Evolutionary conservation across 1,140 invertebrate genomes (phyloP).

Genomic region (Popillia japonica): DNA sequence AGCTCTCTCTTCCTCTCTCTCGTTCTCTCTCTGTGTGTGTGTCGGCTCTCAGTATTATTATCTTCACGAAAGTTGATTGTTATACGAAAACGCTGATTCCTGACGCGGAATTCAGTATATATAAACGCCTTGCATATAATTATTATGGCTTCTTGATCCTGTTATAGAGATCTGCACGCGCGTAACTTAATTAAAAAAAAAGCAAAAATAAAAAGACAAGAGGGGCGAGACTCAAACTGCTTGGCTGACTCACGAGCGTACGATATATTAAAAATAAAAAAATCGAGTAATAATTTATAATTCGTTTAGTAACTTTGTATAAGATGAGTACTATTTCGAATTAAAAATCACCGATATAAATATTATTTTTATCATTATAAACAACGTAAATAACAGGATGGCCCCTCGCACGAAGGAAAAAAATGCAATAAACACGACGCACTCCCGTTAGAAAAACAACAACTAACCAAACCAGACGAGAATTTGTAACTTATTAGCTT

Average conservation of each 20-base stretch:
- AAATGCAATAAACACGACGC: background rate
- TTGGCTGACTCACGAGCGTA: background rate
- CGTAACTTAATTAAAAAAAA: conserved; percentile 29
- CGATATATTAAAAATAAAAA: background rate
- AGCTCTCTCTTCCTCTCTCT: background rate
- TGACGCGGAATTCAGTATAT: background rate
- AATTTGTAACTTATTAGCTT: no score
- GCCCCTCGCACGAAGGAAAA: background rate
- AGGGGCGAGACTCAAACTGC: background rate
- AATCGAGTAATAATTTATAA: background rate
- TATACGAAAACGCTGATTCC: background rate
- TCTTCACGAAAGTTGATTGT: background rate
- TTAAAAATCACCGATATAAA: background rate
- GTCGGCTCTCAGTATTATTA: background rate
- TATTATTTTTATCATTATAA: conserved; percentile 18
- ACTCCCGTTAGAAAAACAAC: background rate
- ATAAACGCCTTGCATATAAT: background rate
- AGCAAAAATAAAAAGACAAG: background rate
- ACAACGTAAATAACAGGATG: background rate
- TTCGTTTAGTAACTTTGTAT: no score
- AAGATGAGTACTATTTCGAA: background rate
- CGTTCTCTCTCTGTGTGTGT: background rate
- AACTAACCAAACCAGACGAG: background rate
- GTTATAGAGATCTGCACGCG: conserved; percentile 2
- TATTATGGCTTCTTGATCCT: conserved; percentile 32